phyloP scores from a whole-genome alignment of 1,140 invertebrate species.

The Dufourea novaeangliae region DNA sequence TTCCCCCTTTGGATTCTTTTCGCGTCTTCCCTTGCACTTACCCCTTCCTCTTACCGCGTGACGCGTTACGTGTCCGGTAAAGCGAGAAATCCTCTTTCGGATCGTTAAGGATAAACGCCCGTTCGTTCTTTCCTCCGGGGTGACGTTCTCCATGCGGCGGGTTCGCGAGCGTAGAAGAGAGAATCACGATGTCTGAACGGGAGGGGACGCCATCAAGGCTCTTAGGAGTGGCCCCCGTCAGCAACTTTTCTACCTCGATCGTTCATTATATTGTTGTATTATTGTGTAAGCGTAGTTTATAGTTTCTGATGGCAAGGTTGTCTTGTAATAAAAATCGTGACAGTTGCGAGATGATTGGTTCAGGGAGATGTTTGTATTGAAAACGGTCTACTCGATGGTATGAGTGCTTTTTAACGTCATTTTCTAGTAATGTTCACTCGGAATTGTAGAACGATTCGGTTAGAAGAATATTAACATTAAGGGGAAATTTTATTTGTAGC shows the following conservation, averaged over 20 bases:
- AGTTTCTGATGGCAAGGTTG: background rate
- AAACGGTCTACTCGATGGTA: too few relatives aligned
- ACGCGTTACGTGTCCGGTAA: conserved; percentile 25
- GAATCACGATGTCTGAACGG: background rate
- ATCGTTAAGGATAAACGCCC: conserved; percentile 28
- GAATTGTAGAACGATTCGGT: too few relatives aligned
- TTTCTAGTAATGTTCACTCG: too few relatives aligned
- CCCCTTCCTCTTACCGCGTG: background rate
- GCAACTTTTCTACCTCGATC: background rate
- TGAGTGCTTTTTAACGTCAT: too few relatives aligned
- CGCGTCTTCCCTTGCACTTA: conserved; percentile 8
- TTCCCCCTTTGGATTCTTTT: background rate
- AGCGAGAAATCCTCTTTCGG: conserved; percentile 17
- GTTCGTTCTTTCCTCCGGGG: background rate
- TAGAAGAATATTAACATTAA: too few relatives aligned
- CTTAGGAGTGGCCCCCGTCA: too few relatives aligned
- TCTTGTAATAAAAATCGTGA: too few relatives aligned
- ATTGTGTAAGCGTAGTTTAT: background rate
- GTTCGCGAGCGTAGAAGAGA: too few relatives aligned
- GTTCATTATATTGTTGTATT: background rate
- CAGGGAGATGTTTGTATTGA: too few relatives aligned
- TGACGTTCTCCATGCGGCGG: conserved; percentile 27
- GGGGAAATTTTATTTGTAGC: too few relatives aligned
- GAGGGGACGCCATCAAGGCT: background rate
- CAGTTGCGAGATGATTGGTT: too few relatives aligned